These are phyloP conservation scores for Equus przewalskii DNA, from an alignment of 2,113 vertebrate species.

Conservation along the genomic window DNA sequence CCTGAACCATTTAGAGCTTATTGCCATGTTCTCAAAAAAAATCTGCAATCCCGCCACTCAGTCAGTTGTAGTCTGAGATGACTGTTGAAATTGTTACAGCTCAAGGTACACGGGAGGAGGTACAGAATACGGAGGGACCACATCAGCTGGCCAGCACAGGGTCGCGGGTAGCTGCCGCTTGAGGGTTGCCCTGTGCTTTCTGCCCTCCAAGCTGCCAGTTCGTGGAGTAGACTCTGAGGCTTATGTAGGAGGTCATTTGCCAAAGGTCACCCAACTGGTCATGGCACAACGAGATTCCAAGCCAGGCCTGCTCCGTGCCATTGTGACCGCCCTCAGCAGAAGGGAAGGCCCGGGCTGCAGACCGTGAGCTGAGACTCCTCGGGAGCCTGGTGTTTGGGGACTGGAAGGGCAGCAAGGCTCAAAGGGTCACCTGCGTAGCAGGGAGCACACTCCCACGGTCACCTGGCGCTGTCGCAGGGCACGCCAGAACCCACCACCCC, in stretches of 20 bases:
- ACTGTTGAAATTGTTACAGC: neutral
- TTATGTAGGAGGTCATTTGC: neutral
- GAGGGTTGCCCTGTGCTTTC: fast-evolving
- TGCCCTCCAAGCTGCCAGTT: fast-evolving
- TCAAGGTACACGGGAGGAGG: neutral
- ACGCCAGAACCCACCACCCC: neutral
- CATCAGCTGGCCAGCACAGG: fast-evolving
- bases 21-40: neutral
- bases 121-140: fast-evolving
- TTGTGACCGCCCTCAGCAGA: neutral
- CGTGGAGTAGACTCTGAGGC: neutral
- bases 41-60: fast-evolving
- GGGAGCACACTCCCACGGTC: neutral
- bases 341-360: no score
- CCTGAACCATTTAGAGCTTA: neutral
- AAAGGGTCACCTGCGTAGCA: neutral
- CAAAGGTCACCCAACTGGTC: neutral
- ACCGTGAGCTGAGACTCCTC: neutral
- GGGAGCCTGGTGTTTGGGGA: neutral
- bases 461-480: fast-evolving
- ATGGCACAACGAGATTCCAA: neutral
- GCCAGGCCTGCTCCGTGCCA: neutral
- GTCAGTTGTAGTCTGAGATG: neutral
- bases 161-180: fast-evolving
- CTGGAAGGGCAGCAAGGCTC: neutral